Conservation (phyloP, 2,113 vertebrate species). For the Solea solea region DNA sequence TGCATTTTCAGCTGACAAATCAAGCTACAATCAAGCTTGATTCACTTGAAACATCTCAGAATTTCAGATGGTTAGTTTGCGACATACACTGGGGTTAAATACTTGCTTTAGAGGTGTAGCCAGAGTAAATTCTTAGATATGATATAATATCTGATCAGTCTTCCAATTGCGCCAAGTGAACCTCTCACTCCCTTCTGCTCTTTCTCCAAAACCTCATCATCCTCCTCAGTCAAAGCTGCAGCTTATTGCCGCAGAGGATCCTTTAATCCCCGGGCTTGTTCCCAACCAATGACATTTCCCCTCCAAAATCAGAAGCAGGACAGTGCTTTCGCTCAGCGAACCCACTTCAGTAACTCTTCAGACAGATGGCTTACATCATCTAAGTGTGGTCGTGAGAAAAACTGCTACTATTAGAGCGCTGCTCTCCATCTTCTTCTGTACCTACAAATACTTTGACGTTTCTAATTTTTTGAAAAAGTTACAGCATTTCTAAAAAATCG, state of each 20-base stretch:
- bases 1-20: not conserved
- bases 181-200: conserved; percentile 47
- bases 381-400: conserved; percentile 41
- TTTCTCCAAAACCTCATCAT: conserved; percentile 29
- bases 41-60: not conserved
- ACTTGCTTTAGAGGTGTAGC: too few species aligned
- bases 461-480: not conserved
- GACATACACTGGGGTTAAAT: too few species aligned
- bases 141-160: too few species aligned
- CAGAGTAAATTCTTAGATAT: too few species aligned
- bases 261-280: conserved; percentile 34
- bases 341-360: conserved; percentile 18
- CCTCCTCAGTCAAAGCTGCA: conserved; percentile 32
- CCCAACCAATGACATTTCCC: conserved; percentile 39
- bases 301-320: conserved; percentile 56
- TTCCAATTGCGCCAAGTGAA: conserved; percentile 19
- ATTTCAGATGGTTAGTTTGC: too few species aligned
- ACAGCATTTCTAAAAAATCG: not conserved
- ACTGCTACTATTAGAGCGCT: conserved; percentile 36
- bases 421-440: not conserved
- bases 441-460: not conserved
- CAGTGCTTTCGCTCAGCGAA: conserved; percentile 25
- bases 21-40: not conserved
- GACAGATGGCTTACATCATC: conserved; percentile 54
- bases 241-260: conserved; percentile 33